These are phyloP conservation scores for Triops longicaudatus DNA, from an alignment of 1,140 invertebrate species.

Conservation along the genomic window DNA sequence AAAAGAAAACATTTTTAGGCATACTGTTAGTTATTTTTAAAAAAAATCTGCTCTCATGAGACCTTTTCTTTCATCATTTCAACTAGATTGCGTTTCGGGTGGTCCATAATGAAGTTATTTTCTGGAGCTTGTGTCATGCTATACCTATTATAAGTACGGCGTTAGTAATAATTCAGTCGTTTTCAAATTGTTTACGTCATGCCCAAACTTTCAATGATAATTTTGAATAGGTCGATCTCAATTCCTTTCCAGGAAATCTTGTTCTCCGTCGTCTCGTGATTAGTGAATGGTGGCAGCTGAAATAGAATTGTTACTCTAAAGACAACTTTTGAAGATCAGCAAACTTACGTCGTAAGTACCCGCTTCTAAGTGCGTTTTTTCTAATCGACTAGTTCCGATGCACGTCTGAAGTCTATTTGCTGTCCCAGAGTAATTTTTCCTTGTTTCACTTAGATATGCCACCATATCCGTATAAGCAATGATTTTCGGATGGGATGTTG, in stretches of 20 bases:
- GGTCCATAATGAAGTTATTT: background rate
- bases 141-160: too few species aligned
- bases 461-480: too few species aligned
- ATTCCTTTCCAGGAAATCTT: background rate
- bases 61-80: background rate
- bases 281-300: background rate
- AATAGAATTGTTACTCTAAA: background rate
- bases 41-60: background rate
- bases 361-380: background rate
- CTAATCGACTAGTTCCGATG: background rate
- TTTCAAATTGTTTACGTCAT: background rate
- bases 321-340: background rate
- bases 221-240: background rate
- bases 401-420: background rate
- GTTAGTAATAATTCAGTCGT: too few species aligned
- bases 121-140: background rate
- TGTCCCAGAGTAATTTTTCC: background rate
- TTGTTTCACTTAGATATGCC: background rate
- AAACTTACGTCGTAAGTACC: constrained; percentile 5
- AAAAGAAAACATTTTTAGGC: background rate
- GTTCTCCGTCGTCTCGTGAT: background rate
- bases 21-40: background rate
- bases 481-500: too few species aligned
- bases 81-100: background rate
- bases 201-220: background rate